Evolutionary conservation across 1,140 invertebrate genomes (phyloP).

Genomic region (Leptopilina clavipes): DNA sequence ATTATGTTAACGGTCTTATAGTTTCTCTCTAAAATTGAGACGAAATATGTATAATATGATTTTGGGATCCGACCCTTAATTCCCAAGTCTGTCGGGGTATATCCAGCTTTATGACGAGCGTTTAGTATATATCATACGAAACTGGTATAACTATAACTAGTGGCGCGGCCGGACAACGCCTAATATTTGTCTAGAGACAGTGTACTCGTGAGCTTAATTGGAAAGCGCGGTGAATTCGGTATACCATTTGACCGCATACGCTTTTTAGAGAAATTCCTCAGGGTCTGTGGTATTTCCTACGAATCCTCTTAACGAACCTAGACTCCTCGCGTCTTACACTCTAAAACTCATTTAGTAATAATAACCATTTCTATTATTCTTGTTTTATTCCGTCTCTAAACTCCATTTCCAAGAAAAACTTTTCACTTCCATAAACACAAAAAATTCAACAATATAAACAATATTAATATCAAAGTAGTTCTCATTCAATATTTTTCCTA

Average conservation of each 20-base stretch:
- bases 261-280: constrained; percentile 45
- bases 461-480: no score
- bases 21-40: background rate
- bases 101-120: constrained; percentile 40
- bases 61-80: background rate
- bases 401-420: no score
- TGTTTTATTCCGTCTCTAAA: no score
- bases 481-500: no score
- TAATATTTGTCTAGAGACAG: constrained; percentile 49
- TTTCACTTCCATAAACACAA: no score
- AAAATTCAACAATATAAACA: no score
- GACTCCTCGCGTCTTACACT: constrained; percentile 24
- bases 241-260: constrained; percentile 31
- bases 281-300: constrained; percentile 35
- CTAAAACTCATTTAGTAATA: background rate
- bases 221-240: constrained; percentile 36
- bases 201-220: constrained; percentile 50
- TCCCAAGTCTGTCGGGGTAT: constrained; percentile 36
- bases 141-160: background rate
- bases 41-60: background rate
- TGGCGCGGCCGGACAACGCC: constrained; percentile 1
- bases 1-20: no score
- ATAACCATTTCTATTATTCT: background rate
- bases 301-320: constrained; percentile 44
- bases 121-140: constrained; percentile 39